A percentile compares a stretch with the other conserved stretches of the same genome.
Conservation (phyloP, 2,797 vertebrate genomes). For the Acanthornis magna region DNA sequence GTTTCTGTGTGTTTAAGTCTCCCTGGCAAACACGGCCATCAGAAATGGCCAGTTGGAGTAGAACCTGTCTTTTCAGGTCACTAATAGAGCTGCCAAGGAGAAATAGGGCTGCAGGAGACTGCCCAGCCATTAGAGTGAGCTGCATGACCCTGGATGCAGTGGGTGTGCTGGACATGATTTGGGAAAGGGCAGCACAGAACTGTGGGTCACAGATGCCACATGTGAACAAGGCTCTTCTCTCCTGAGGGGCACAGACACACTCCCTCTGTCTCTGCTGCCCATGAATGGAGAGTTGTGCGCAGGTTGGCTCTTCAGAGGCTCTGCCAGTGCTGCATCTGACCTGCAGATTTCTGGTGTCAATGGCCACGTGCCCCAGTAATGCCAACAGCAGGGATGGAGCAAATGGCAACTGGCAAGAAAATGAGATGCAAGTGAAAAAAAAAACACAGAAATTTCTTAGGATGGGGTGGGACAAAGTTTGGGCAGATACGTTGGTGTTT, state of each 20-base stretch:
- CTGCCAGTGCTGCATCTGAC: constrained; percentile 65
- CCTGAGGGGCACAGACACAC: neutral
- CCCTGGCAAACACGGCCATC: neutral
- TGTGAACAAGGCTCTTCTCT: neutral
- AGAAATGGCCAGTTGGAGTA: neutral
- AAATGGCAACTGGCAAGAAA: constrained; percentile 37
- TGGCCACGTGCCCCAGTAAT: constrained; percentile 14
- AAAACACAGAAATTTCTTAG: neutral
- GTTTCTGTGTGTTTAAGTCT: neutral
- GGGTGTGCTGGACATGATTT: neutral
- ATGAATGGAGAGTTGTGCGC: neutral
- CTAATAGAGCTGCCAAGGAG: neutral
- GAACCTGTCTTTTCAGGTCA: neutral
- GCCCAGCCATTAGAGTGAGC: neutral
- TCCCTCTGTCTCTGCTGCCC: neutral
- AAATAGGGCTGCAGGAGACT: neutral
- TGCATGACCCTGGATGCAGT: neutral
- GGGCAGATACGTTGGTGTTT: neutral
- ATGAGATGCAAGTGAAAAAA: neutral
- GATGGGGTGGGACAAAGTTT: neutral
- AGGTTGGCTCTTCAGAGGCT: neutral
- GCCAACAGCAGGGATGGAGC: neutral
- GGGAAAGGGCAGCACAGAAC: neutral
- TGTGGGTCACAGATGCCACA: neutral
- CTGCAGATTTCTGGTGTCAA: constrained; percentile 65